Conservation (phyloP, 2,797 vertebrate species). For the Pipistrellus pygmaeus region DNA sequence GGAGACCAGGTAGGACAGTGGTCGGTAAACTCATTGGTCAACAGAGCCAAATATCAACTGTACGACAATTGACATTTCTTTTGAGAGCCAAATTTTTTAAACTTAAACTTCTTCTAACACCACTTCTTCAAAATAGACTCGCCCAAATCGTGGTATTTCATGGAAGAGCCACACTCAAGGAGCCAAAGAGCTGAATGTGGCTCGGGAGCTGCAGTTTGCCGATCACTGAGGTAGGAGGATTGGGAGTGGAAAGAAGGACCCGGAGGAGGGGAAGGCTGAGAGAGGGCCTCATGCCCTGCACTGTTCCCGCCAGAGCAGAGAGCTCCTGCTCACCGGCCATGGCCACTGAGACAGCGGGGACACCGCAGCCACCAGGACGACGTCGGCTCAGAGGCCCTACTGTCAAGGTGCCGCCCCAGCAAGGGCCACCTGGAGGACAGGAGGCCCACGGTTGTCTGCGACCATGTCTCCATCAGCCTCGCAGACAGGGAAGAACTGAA, state of each 20-base stretch:
- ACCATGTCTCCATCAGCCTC: background rate
- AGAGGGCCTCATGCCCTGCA: background rate
- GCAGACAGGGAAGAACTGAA: background rate
- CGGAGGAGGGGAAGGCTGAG: background rate
- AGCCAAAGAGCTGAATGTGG: no score
- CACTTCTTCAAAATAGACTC: no score
- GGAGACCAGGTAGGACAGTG: background rate
- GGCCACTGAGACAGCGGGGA: background rate
- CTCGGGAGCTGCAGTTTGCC: no score
- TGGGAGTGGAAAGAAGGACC: background rate
- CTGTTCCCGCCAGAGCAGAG: background rate
- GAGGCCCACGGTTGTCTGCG: no score
- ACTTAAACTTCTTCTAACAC: no score
- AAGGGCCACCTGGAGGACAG: background rate
- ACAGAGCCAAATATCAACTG: no score
- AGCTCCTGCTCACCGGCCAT: no score
- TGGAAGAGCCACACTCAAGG: no score
- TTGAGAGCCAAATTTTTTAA: no score
- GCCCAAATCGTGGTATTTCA: no score
- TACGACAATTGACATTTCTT: no score
- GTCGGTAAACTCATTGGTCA: no score
- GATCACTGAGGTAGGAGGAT: background rate
- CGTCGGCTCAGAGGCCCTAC: background rate
- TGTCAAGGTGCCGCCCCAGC: background rate
- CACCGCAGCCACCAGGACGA: fast-evolving